Base-by-base conservation (phyloP, 2,113 vertebrate species). In the Halichoeres trimaculatus region DNA sequence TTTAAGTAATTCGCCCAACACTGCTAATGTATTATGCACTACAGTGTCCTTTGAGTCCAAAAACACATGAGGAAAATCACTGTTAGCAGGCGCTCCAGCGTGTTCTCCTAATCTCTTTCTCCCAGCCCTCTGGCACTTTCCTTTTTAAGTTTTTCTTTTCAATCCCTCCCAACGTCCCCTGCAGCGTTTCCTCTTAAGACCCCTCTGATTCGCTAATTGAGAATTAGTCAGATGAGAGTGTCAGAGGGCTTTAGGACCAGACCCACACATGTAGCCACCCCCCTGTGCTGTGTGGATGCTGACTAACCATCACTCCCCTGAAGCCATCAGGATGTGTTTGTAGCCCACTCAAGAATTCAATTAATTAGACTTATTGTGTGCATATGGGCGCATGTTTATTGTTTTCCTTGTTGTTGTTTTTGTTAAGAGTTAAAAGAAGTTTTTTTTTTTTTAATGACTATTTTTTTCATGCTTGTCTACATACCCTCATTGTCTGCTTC, bases 191-290 rank as follows among this genome's bases (percentile, higher is more conserved):
- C 38, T 55, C 47, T 70, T 72, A 52, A 71, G 72, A 72, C 43
- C 22, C 56, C 69, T 69, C 63, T 57, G 62, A 64, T 84, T 61
- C 35, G 67, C 71, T 87, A 80, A 87, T 77, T 89, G 79, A 76
- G 74, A 71, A 48, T 62, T 10, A 19, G 47, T 48, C 57, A 81
- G 69, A 84, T 74, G 73, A 45, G 61, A 69, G 45, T 76, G 75
- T 85, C 68, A 60, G 71, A 78, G 58, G 62, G 51, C 74, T 82
- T 43, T 22, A 40, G 66, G 86, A 57, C 57, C 55, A 69, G 52
- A 62, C 22, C 69, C 57, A 82, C 59, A 74, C 59, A 48, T 53
- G 48, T 51, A 20, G 50, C 30, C n/a, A n/a, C n/a, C 69, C 22
- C n/a, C 0, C 66, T 17, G 40, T 54, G 24, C 56, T 47, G 24